Evolutionary conservation across 2,113 vertebrate genomes (phyloP).

Genomic region (Leuciscus idus): DNA sequence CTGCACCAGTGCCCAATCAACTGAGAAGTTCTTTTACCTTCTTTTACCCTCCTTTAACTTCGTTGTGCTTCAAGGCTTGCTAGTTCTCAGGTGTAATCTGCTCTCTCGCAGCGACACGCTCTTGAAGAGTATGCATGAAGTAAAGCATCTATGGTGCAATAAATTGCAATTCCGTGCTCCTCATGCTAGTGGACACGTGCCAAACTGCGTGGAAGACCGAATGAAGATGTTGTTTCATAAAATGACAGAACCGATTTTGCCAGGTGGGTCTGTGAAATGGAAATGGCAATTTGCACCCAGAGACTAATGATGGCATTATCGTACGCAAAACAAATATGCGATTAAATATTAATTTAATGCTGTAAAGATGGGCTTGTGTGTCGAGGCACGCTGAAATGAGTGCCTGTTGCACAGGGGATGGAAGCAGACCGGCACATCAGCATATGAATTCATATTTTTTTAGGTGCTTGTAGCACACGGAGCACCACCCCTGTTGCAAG

Average conservation of each 20-base stretch:
- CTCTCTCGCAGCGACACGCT: constrained; percentile 10
- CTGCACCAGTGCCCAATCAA: constrained; percentile 11
- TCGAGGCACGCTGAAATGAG: not conserved
- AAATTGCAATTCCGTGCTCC: constrained; percentile 37
- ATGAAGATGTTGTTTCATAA: constrained; percentile 31
- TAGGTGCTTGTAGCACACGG: not conserved
- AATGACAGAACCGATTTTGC: constrained; percentile 42
- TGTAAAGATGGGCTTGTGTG: constrained; percentile 15
- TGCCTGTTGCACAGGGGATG: not conserved
- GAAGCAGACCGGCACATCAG: not conserved
- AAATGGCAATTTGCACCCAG: constrained; percentile 36
- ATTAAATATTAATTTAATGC: constrained; percentile 35
- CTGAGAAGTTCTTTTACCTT: not conserved
- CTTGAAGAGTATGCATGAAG: constrained; percentile 36
- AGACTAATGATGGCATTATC: constrained; percentile 42
- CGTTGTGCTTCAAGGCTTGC: constrained; percentile 11
- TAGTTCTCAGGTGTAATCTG: constrained; percentile 31
- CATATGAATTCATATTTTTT: constrained; percentile 12
- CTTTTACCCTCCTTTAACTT: not conserved
- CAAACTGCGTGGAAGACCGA: not conserved
- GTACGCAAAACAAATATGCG: constrained; percentile 5
- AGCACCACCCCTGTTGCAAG: constrained; percentile 12
- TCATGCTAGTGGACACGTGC: not conserved
- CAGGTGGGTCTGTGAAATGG: constrained; percentile 27
- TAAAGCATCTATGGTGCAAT: constrained; percentile 32